Conservation (phyloP, 2,888 invertebrate genomes). For the Acronicta aceris region DNA sequence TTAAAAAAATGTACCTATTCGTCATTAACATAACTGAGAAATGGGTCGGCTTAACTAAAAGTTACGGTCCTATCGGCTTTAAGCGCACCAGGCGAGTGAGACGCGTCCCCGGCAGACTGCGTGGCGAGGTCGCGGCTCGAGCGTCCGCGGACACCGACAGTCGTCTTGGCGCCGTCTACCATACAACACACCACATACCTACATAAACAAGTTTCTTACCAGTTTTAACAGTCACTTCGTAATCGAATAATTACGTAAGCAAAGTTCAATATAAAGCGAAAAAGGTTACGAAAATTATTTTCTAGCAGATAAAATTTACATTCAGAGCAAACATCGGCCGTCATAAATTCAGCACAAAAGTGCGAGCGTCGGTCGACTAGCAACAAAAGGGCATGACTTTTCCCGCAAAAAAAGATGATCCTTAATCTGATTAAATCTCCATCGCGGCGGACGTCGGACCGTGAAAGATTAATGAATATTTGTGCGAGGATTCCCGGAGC, state of each 20-base stretch:
- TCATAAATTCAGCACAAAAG: slow-evolving; percentile 88
- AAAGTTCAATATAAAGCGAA: slow-evolving; percentile 22
- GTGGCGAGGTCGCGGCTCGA: slow-evolving; percentile 68
- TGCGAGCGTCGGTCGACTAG: slow-evolving; percentile 85
- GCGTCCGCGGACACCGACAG: slow-evolving; percentile 65
- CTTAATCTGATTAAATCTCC: slow-evolving; percentile 90
- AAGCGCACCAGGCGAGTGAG: slow-evolving; percentile 68
- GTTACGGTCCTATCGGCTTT: slow-evolving; percentile 57
- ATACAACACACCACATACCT: slow-evolving; percentile 47
- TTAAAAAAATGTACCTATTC: slow-evolving; percentile 26
- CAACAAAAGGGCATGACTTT: slow-evolving; percentile 88
- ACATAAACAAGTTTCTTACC: slow-evolving; percentile 47
- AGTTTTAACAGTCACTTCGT: slow-evolving; percentile 28
- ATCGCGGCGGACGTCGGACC: slow-evolving; percentile 88
- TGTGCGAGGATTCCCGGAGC: slow-evolving; percentile 88
- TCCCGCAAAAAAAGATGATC: slow-evolving; percentile 88
- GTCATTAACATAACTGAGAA: slow-evolving; percentile 33
- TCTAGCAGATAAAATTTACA: slow-evolving; percentile 77
- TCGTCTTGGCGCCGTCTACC: slow-evolving; percentile 71
- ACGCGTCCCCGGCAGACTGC: slow-evolving; percentile 77
- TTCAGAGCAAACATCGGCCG: slow-evolving; percentile 84
- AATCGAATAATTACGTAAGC: slow-evolving; percentile 13
- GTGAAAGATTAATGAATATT: slow-evolving; percentile 90
- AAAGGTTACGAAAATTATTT: slow-evolving; percentile 58
- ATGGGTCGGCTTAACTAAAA: slow-evolving; percentile 36